Percentiles rank a stretch among this genome's conserved stretches.
Conservation (phyloP, 2,797 vertebrate species). For the Mallotus villosus region DNA sequence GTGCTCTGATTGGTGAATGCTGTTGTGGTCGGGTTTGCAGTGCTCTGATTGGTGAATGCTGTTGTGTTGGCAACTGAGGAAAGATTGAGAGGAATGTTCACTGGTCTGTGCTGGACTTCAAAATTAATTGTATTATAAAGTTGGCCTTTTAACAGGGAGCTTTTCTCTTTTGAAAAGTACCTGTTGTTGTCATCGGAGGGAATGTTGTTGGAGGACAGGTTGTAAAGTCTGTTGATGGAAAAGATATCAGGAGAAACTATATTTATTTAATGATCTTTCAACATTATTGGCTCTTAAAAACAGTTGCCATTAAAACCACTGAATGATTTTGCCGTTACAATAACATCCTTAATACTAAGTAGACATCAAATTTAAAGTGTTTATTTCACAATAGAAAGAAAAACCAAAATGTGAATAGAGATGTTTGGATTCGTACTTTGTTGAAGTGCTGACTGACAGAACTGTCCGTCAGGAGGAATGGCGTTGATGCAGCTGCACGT, state of each 20-base stretch:
- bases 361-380: conserved; percentile 9
- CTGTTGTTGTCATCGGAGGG: conserved; percentile 15
- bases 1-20: too few relatives aligned
- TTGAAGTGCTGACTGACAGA: conserved; percentile 62
- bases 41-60: too few relatives aligned
- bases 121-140: too few relatives aligned
- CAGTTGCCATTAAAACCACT: too few relatives aligned
- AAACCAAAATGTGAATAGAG: background rate
- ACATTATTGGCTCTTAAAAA: background rate
- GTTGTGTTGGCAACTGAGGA: too few relatives aligned
- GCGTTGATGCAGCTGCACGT: conserved; percentile 66
- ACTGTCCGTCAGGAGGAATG: conserved; percentile 59
- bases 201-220: conserved; percentile 18
- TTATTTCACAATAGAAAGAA: conserved; percentile 7
- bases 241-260: background rate
- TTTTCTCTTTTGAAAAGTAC: conserved; percentile 17
- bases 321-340: too few relatives aligned
- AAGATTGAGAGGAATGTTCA: too few relatives aligned
- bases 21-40: too few relatives aligned
- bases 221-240: conserved; percentile 27
- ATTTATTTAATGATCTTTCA: background rate
- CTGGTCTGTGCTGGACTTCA: too few relatives aligned
- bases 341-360: too few relatives aligned
- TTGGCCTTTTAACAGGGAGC: background rate
- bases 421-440: background rate